These are phyloP conservation scores for Amphiprion percula DNA, from an alignment of 2,113 vertebrate genomes.

Conservation along the genomic window DNA sequence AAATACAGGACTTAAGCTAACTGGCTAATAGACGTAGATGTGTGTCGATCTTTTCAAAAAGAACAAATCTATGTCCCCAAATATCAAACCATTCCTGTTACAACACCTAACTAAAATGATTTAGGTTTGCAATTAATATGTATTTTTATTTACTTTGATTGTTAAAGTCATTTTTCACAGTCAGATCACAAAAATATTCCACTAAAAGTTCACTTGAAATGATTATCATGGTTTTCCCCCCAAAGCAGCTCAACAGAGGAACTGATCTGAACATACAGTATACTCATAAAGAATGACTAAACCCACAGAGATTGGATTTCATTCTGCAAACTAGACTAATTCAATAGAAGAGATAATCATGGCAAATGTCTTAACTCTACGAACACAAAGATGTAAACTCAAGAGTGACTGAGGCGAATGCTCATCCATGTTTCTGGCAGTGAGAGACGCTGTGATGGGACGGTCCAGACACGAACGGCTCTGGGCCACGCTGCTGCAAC, in stretches of 20 bases:
- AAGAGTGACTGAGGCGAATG: slow-evolving; percentile 22
- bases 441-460: slow-evolving; percentile 50
- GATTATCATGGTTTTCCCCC: slow-evolving; percentile 20
- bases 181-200: slow-evolving; percentile 59
- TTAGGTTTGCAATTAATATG: slow-evolving; percentile 17
- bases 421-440: slow-evolving; percentile 61
- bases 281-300: slow-evolving; percentile 48
- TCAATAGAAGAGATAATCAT: slow-evolving; percentile 59
- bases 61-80: not conserved
- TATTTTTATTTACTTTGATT: slow-evolving; percentile 36
- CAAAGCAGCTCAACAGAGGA: slow-evolving; percentile 38
- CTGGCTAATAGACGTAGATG: too few species aligned
- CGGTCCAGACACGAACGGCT: slow-evolving; percentile 54
- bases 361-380: slow-evolving; percentile 61
- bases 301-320: slow-evolving; percentile 28
- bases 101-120: slow-evolving; percentile 1
- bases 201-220: slow-evolving; percentile 46
- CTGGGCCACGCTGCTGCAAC: slow-evolving; percentile 24
- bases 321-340: slow-evolving; percentile 56
- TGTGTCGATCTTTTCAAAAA: too few species aligned
- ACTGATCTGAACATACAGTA: slow-evolving; percentile 23
- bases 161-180: slow-evolving; percentile 17
- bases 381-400: slow-evolving; percentile 77
- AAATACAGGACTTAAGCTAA: too few species aligned
- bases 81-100: slow-evolving; percentile 20